These are phyloP conservation scores for Ctenodactylus gundi DNA, from an alignment of 2,113 vertebrate species.

Conservation along the genomic window DNA sequence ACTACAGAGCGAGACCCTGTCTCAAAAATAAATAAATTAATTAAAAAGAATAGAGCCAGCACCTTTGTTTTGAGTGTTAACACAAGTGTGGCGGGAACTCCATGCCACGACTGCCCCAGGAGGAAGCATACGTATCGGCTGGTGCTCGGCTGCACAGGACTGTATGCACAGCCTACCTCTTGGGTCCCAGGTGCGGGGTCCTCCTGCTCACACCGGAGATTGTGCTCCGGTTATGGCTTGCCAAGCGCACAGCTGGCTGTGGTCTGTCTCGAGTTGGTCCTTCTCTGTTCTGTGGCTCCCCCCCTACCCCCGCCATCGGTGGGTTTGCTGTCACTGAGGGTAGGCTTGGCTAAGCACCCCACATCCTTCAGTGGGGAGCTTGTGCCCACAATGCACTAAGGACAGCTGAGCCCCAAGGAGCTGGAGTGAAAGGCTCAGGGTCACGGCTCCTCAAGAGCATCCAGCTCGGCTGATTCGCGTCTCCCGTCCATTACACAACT, in stretches of 20 bases:
- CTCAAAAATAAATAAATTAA: too few relatives aligned
- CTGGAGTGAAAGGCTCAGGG: not conserved
- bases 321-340: accelerated
- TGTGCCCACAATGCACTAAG: not conserved
- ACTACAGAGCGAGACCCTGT: too few relatives aligned
- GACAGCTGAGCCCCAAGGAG: not conserved
- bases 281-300: not conserved
- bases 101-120: accelerated
- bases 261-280: not conserved
- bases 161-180: not conserved
- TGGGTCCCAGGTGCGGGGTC: not conserved
- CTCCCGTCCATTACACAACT: not conserved
- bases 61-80: not conserved
- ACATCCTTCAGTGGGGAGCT: not conserved
- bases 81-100: not conserved
- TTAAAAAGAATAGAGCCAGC: not conserved
- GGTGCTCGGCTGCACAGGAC: not conserved
- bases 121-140: not conserved
- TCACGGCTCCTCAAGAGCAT: not conserved
- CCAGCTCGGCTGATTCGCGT: not conserved
- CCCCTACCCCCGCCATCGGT: not conserved
- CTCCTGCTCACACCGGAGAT: not conserved
- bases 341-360: not conserved
- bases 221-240: not conserved
- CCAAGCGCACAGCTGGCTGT: not conserved